These are phyloP conservation scores for Drosophila mayaguana DNA, from an alignment of 2,888 invertebrate genomes.

Conservation along the genomic window DNA sequence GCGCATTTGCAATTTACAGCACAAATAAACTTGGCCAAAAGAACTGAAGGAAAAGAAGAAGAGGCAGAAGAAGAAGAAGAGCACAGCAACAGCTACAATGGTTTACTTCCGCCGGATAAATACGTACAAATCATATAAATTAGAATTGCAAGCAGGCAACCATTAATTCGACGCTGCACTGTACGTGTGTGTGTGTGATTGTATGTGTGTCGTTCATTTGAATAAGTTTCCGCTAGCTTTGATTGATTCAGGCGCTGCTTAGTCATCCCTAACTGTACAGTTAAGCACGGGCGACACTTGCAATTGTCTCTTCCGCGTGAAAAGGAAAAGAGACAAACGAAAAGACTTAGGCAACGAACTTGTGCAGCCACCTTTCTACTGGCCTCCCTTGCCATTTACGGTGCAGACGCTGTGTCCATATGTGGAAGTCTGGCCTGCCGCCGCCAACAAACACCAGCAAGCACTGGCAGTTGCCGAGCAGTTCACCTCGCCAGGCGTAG, in stretches of 20 bases:
- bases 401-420: conserved; percentile 35
- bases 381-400: conserved; percentile 41
- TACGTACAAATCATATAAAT: conserved; percentile 75
- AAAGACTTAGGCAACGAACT: conserved; percentile 62
- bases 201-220: conserved; percentile 31
- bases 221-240: conserved; percentile 58
- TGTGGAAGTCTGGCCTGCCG: conserved; percentile 35
- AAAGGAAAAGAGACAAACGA: conserved; percentile 13
- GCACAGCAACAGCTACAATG: conserved; percentile 49
- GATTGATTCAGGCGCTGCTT: conserved; percentile 49
- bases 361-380: conserved; percentile 45
- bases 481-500: conserved; percentile 46
- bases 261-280: conserved; percentile 43
- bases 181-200: neutral
- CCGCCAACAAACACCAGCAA: conserved; percentile 36
- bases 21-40: conserved; percentile 66
- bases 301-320: conserved; percentile 20
- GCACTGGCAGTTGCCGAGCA: conserved; percentile 14
- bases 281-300: conserved; percentile 45
- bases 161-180: conserved; percentile 6
- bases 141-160: conserved; percentile 45
- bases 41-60: conserved; percentile 27
- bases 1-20: conserved; percentile 79
- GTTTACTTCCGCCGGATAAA: conserved; percentile 82
- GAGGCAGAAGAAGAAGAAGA: conserved; percentile 4